Percentiles rank a stretch among this genome's conserved stretches.
Evolutionary conservation across 2,113 vertebrate genomes (phyloP).

Genomic region (Athene noctua): DNA sequence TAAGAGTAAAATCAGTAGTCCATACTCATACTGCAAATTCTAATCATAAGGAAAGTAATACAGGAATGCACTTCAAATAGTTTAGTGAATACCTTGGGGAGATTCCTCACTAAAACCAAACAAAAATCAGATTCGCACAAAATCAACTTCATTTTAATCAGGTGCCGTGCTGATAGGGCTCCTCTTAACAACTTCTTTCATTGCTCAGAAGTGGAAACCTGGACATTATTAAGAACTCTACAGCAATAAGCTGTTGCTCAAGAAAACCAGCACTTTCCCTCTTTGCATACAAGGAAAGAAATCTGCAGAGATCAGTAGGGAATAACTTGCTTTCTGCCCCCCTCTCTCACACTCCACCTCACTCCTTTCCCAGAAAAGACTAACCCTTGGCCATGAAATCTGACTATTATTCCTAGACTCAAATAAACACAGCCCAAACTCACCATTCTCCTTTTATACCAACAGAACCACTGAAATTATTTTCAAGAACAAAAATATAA

Average conservation of each 20-base stretch:
- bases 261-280: background rate
- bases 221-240: background rate
- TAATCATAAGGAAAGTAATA: background rate
- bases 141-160: background rate
- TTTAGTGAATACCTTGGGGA: background rate
- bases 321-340: background rate
- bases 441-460: background rate
- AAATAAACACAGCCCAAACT: background rate
- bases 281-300: background rate
- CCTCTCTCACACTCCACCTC: background rate
- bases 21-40: background rate
- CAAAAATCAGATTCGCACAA: background rate
- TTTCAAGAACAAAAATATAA: background rate
- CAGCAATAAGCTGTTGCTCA: background rate
- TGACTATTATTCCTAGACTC: background rate
- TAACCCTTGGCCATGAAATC: background rate
- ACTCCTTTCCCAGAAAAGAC: background rate
- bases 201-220: background rate
- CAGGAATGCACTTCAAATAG: background rate
- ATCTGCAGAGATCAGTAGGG: background rate
- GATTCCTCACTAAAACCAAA: background rate
- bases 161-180: background rate
- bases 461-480: accelerated
- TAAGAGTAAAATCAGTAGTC: background rate
- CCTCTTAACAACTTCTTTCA: background rate